Conservation (phyloP, 2,888 invertebrate genomes). For the Drosophila heteroneura region DNA sequence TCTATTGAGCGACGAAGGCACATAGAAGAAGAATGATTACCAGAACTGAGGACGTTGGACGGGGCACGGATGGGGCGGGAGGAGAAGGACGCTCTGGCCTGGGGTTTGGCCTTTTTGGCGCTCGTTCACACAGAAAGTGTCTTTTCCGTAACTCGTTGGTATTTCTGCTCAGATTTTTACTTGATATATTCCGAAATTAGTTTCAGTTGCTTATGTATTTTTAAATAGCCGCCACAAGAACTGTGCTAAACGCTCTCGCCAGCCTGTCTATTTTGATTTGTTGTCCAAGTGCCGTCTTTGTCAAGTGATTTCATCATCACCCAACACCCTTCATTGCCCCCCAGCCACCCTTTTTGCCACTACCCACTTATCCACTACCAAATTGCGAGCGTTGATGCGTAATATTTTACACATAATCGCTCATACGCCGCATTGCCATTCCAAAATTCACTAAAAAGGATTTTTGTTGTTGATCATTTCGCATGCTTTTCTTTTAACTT, state of each 20-base stretch:
- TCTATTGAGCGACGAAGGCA: constrained; percentile 70
- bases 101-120: constrained; percentile 74
- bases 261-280: constrained; percentile 79
- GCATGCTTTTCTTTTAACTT: constrained; percentile 48
- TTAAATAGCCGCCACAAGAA: constrained; percentile 77
- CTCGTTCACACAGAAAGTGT: constrained; percentile 78
- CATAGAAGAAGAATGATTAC: constrained; percentile 31
- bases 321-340: constrained; percentile 27
- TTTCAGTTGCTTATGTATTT: constrained; percentile 63
- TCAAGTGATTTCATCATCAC: constrained; percentile 64
- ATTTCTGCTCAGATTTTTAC: constrained; percentile 73
- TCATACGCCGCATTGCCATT: constrained; percentile 62
- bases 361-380: constrained; percentile 5
- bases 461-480: constrained; percentile 17
- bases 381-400: constrained; percentile 59
- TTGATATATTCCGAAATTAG: constrained; percentile 77
- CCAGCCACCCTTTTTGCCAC: background rate
- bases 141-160: constrained; percentile 78
- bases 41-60: constrained; percentile 24
- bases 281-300: constrained; percentile 75
- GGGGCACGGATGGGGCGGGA: background rate
- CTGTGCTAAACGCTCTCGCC: constrained; percentile 78
- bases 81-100: constrained; percentile 55
- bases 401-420: constrained; percentile 75
- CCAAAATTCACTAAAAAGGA: constrained; percentile 20